Base-by-base conservation (phyloP, 2,888 invertebrate species). In the Epistrophella euchroma region DNA sequence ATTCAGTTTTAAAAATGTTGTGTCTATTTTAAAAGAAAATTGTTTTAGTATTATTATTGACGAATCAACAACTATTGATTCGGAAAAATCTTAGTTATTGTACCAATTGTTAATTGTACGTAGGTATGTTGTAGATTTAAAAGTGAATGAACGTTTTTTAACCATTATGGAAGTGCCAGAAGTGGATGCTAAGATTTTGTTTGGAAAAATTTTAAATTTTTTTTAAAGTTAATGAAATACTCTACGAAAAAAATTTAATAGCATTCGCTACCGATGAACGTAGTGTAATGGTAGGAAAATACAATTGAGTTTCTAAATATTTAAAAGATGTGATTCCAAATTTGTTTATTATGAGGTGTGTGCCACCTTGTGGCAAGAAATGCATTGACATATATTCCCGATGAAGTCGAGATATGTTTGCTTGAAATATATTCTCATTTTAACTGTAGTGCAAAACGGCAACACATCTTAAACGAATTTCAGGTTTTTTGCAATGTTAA, bases 211-310 rank as follows among this genome's bases (percentile, higher is more conserved):
- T 35, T 10, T 3, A 2, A 11, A 35, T 10, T 35, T 35, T 35
- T 35, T 62, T 40, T n/a, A 40, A 74, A 40, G 4, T 19, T 4
- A n/a, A 52, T 15, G 9, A 40, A 22, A 74, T 74, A 64, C 22
- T 17, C 6, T 74, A 17, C n/a, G 13, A 74, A 50, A 22, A 73
- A 7, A 73, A 73, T 45, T 73, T 62, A 45, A 28, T 50, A 32
- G 60, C 60, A 35, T 73, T 73, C 25, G 73, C 60, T 22, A 62
- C 60, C 4, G 60, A 60, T 50, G 50, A 50, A 7, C 60, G 50
- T 0, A 35, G 35, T 35, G 35, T 35, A 35, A 35, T 60, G 60
- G 6, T 35, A 10, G 62, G 60, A 13, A 73, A 60, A 73, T n/a
- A 60, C 4, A 50, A 72, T 19, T 72, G 47, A 4, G 72, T 60